Evolutionary conservation across 2,888 invertebrate species (phyloP).

Genomic region (Acronicta aceris): DNA sequence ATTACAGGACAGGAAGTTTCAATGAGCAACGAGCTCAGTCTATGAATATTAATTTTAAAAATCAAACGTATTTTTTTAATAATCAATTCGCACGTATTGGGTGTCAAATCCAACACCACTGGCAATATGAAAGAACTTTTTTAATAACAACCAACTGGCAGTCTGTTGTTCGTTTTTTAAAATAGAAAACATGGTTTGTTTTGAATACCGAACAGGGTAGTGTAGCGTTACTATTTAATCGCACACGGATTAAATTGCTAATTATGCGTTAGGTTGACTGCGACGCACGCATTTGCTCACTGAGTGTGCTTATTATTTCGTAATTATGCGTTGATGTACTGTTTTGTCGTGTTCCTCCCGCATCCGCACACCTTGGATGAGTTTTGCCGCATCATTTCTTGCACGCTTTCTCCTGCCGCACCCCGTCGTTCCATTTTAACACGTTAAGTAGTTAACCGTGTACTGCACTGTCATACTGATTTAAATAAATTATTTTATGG

Average conservation of each 20-base stretch:
- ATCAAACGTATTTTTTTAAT: conserved; percentile 15
- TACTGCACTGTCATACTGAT: conserved; percentile 28
- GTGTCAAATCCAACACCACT: conserved; percentile 32
- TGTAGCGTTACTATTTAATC: conserved; percentile 9
- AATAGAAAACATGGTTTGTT: not conserved
- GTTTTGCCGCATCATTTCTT: conserved; percentile 70
- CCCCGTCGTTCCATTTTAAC: conserved; percentile 56
- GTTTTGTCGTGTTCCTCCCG: conserved; percentile 53
- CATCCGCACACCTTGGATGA: conserved; percentile 47
- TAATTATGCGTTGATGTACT: conserved; percentile 67
- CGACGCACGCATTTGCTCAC: conserved; percentile 54
- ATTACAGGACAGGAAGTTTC: conserved; percentile 38
- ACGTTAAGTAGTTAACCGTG: conserved; percentile 38
- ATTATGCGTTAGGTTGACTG: conserved; percentile 45
- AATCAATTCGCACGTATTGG: conserved; percentile 24
- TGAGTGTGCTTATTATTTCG: conserved; percentile 66
- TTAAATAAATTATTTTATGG: conserved; percentile 9
- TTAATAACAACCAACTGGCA: conserved; percentile 32
- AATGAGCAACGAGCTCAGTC: conserved; percentile 25
- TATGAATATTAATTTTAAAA: conserved; percentile 44
- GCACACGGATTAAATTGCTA: conserved; percentile 16
- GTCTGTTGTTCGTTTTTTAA: conserved; percentile 6
- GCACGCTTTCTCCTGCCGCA: conserved; percentile 65
- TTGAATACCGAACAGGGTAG: conserved; percentile 4
- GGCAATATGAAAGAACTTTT: conserved; percentile 36